Base-by-base conservation (phyloP, 1,140 invertebrate genomes). In the Drosophila tropicalis region DNA sequence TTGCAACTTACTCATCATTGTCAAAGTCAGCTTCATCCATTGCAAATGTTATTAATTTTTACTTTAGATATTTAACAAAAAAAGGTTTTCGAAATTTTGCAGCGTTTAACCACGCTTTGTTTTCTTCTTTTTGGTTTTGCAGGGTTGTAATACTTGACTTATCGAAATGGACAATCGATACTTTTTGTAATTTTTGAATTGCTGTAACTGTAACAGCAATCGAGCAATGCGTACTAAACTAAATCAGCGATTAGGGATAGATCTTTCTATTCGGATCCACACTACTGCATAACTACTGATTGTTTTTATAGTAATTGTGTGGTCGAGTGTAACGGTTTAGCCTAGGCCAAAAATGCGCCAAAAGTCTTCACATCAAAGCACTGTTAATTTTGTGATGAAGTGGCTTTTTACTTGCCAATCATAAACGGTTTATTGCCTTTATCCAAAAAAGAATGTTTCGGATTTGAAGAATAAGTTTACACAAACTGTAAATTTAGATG, bases 21-120 rank as follows among this genome's bases (percentile, higher is more conserved):
- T 96, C 95, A 79, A 94, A 96, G 85, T 96, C 96, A 76, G 95
- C 96, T 70, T 96, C 96, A 72, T 96, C 95, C 96, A 96, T 96
- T 25, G 6, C 54, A 61, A 15, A 7, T 9, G 9, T 56, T 13
- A 7, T 10, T 40, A n/a, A 4, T 62, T 36, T 55, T 36, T 40
- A 5, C 1, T 15, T 10, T 22, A 40, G 6, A 29, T 29, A 29
- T 29, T 34, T 5, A 13, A 39, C 36, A 39, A 39, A 39, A 39
- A 12, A 39, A 2, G 0, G 19, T 25, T 25, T 15, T 0, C n/a
- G 32, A 65, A 63, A 39, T 56, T 51, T 29, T 29, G 5, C 29
- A 5, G 5, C 5, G 19, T 36, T 36, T 9, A 10, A 36, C 34
- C 67, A 86, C 84, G 83, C 86, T 69, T 36, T 44, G 29, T 40